Conservation (phyloP, 2,888 invertebrate genomes). For the Acleris holmiana region DNA sequence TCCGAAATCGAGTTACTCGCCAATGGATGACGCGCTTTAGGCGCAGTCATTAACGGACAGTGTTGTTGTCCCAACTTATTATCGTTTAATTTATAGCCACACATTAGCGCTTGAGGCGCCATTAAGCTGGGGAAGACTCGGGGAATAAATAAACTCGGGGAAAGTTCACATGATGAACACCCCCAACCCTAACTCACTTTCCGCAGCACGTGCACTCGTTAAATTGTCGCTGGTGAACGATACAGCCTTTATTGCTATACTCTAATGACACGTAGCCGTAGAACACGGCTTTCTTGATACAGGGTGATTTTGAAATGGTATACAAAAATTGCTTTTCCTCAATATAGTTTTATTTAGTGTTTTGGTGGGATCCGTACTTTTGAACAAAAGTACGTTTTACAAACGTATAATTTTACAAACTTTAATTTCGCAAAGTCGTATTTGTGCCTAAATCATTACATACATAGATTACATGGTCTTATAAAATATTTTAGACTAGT, state of each 20-base stretch:
- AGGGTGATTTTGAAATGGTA: no score
- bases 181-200: conserved; percentile 43
- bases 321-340: no score
- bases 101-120: conserved; percentile 80
- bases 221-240: conserved; percentile 71
- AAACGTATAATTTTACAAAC: no score
- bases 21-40: conserved; percentile 36
- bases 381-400: no score
- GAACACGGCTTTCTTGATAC: neutral
- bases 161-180: conserved; percentile 70
- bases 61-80: conserved; percentile 82
- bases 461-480: no score
- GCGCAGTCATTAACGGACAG: conserved; percentile 62
- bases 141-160: conserved; percentile 66
- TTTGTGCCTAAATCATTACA: no score
- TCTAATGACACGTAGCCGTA: conserved; percentile 32
- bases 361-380: no score
- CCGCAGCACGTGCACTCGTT: conserved; percentile 51
- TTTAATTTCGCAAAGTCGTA: no score
- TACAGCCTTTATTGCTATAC: conserved; percentile 73
- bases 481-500: no score
- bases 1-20: conserved; percentile 34
- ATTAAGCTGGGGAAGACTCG: conserved; percentile 68
- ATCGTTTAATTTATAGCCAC: conserved; percentile 81
- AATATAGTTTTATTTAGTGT: no score